phyloP scores from a whole-genome alignment of 2,888 invertebrate species.

The Pterobdella sp. region DNA sequence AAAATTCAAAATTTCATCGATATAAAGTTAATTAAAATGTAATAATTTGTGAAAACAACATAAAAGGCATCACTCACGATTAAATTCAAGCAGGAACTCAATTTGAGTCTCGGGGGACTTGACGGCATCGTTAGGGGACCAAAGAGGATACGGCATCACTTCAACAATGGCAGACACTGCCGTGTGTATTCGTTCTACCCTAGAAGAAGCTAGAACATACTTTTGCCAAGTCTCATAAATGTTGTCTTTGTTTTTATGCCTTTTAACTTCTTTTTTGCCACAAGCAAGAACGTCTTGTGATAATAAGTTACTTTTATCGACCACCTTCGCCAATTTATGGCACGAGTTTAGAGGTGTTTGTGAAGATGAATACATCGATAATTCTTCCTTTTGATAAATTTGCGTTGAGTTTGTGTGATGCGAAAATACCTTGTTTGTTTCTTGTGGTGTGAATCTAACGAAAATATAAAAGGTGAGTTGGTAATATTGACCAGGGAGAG shows the following conservation, averaged over 20 bases:
- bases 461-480: slow-evolving; percentile 14
- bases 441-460: not conserved
- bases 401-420: not conserved
- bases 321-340: slow-evolving; percentile 16
- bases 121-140: not conserved
- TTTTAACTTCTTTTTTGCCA: slow-evolving; percentile 15
- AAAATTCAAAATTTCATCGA: no score
- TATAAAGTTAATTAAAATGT: no score
- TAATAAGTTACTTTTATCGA: slow-evolving; percentile 17
- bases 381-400: not conserved
- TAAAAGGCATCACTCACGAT: no score
- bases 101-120: not conserved
- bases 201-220: slow-evolving; percentile 21
- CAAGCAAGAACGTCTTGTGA: slow-evolving; percentile 19
- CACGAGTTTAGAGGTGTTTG: not conserved
- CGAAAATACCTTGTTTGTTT: not conserved
- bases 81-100: not conserved
- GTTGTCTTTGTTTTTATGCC: not conserved
- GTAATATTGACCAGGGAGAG: slow-evolving; percentile 18
- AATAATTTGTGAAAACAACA: no score
- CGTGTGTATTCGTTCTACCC: not conserved
- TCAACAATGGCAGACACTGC: slow-evolving; percentile 14
- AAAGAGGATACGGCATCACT: not conserved
- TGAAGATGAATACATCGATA: not conserved
- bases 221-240: not conserved